Conservation (phyloP, 1,140 invertebrate species). For the Listronotus bonariensis region DNA sequence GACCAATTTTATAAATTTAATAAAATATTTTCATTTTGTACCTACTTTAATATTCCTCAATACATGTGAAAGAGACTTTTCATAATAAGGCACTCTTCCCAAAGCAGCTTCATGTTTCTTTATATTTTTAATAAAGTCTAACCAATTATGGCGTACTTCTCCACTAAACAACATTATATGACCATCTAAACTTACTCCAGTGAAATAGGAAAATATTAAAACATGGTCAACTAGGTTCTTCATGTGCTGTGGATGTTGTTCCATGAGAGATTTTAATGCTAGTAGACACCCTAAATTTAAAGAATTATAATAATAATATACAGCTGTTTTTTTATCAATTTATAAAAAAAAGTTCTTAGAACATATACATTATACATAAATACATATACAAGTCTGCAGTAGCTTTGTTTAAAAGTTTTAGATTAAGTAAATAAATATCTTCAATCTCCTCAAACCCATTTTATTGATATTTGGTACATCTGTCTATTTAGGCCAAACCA, state of each 20-base stretch:
- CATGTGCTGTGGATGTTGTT: slow-evolving; percentile 24
- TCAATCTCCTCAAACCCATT: no score
- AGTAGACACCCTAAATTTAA: slow-evolving; percentile 33
- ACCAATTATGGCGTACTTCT: slow-evolving; percentile 89
- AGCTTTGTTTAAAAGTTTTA: no score
- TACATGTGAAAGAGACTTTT: slow-evolving; percentile 81
- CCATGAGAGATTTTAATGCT: slow-evolving; percentile 27
- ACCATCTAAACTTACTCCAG: slow-evolving; percentile 85
- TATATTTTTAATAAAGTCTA: slow-evolving; percentile 85
- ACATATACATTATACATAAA: no score
- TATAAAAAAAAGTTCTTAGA: no score
- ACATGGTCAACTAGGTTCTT: slow-evolving; percentile 51
- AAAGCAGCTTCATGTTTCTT: slow-evolving; percentile 74
- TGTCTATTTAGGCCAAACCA: no score
- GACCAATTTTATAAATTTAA: no score
- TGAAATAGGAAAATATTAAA: slow-evolving; percentile 84
- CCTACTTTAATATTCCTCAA: slow-evolving; percentile 73
- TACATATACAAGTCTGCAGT: no score
- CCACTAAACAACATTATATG: slow-evolving; percentile 87
- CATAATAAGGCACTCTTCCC: slow-evolving; percentile 76
- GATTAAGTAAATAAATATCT: no score
- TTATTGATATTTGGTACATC: no score
- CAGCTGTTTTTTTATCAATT: no score
- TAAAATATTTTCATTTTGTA: background rate
- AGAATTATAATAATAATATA: no score